Evolutionary conservation across 2,888 invertebrate species (phyloP), one percentile per base, ranked within the genome.

Genomic region (Orthosia incerta): DNA sequence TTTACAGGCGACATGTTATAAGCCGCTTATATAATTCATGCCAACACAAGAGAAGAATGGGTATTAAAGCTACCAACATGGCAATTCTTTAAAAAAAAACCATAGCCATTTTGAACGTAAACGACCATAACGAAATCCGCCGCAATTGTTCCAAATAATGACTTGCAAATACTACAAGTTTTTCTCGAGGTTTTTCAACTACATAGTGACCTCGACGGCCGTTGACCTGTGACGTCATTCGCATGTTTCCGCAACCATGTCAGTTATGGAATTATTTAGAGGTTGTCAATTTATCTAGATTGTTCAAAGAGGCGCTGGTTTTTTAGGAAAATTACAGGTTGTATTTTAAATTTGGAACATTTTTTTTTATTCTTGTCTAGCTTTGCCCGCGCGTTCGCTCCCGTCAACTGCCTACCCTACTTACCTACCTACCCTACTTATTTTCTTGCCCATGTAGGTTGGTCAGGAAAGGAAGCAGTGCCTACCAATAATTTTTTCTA

Each of bases 151-250:
- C 59, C 56, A 73, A 60, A 69, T 65, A 81, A 72, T 81, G 77
- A 72, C 72, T 81, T 53, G 80, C 72, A 63, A 73, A 63, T 74
- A 68, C 53, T 68, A 61, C 3, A 65, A 46, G 64, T 77, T 82
- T 81, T 82, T 78, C 81, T 69, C 12, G 0, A 48, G 70, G 71
- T 74, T 78, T 81, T 81, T 73, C 56, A 39, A 60, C 57, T 68
- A 72, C 55, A 26, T 51, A 3, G 45, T 79, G 84, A 84, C 83
- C 83, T 84, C 81, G 74, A 15, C 45, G 82, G 86, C 68, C 76
- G 46, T 74, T 79, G 79, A 83, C 75, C 75, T 71, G 20, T 72
- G 81, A 83, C 74, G 79, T 85, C 77, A 85, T 23, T 26, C 56
- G 18, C 48, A 60, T 23, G 56, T 72, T 83, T 84, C 86, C 83